phyloP scores from a whole-genome alignment of 2,113 vertebrate species.

The Conger conger region DNA sequence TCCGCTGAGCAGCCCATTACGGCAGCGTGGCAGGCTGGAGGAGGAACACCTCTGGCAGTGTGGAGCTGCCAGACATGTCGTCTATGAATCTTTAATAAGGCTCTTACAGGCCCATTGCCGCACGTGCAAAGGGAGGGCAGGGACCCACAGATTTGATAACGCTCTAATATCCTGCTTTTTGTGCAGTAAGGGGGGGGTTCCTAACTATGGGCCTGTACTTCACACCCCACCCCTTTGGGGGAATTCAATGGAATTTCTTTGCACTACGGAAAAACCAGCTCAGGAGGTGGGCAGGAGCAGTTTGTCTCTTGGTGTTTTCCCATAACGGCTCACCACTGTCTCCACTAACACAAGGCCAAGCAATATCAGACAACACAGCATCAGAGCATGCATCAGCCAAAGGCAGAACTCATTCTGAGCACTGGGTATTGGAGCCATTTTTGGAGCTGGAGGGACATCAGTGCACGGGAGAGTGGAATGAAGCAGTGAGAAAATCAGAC shows the following conservation, averaged over 20 bases:
- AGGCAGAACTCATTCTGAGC: neutral
- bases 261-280: neutral
- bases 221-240: neutral
- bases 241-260: neutral
- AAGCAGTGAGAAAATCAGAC: neutral
- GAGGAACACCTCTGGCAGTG: neutral
- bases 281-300: neutral
- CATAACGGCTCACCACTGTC: neutral
- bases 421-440: neutral
- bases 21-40: slow-evolving; percentile 16
- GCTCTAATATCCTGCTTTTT: slow-evolving; percentile 40
- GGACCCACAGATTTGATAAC: slow-evolving; percentile 46
- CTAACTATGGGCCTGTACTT: slow-evolving; percentile 1
- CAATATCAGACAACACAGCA: neutral
- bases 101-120: slow-evolving; percentile 35
- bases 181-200: slow-evolving; percentile 21
- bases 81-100: slow-evolving; percentile 52
- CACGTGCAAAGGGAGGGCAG: slow-evolving; percentile 20
- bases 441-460: neutral
- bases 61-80: slow-evolving; percentile 18
- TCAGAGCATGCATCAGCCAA: neutral
- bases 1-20: slow-evolving; percentile 34
- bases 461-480: neutral
- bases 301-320: neutral
- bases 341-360: neutral